phyloP scores from a whole-genome alignment of 2,113 vertebrate species.

The Calypte anna region DNA sequence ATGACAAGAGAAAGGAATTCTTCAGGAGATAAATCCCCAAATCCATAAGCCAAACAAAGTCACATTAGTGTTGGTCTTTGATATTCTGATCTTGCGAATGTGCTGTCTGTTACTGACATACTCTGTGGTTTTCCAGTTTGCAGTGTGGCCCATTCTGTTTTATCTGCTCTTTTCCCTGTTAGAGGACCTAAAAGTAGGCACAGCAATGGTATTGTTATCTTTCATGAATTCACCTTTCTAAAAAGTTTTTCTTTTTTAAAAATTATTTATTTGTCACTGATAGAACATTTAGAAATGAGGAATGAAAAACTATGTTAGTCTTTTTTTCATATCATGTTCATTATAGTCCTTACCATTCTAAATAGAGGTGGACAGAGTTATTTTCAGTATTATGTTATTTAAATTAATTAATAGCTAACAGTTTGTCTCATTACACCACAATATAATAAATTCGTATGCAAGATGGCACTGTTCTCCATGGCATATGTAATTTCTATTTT shows the following conservation, averaged over 20 bases:
- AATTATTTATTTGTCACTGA: neutral
- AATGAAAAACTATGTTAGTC: neutral
- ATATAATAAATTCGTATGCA: neutral
- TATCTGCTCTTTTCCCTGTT: neutral
- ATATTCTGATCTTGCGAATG: neutral
- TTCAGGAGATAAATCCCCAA: neutral
- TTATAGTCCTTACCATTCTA: neutral
- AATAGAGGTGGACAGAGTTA: neutral
- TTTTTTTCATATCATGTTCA: neutral
- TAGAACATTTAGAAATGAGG: neutral
- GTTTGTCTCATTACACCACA: neutral
- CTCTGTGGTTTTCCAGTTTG: neutral
- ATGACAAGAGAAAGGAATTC: neutral
- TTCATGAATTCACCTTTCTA: conserved; percentile 23
- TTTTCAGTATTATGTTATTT: conserved; percentile 33
- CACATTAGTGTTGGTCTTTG: neutral
- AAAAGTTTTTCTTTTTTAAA: conserved; percentile 28
- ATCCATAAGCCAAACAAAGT: neutral
- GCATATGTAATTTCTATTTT: neutral
- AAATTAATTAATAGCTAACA: conserved; percentile 41
- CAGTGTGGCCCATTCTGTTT: neutral
- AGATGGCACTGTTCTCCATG: neutral
- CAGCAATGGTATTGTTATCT: neutral
- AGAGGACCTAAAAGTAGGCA: neutral
- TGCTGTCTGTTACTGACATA: neutral